Evolutionary conservation across 2,113 vertebrate species (phyloP), one percentile per base, ranked within the genome.

Genomic region (Megaleporinus macrocephalus): DNA sequence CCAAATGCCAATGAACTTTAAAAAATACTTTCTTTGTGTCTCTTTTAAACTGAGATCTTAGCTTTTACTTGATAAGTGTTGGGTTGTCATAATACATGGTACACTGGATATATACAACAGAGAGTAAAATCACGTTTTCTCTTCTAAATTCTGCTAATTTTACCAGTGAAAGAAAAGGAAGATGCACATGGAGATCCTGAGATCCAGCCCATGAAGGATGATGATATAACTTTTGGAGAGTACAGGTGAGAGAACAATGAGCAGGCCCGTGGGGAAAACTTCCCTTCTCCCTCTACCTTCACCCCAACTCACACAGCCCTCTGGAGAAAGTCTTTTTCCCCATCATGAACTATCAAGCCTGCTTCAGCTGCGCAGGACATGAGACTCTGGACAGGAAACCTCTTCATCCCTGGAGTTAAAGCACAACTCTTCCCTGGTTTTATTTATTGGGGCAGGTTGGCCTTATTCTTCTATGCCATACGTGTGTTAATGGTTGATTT

Each of bases 141-240:
- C 20, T 12, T 5, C 18, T 77, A 26, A 61, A 29, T 13, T 14
- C 53, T 73, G 41, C 27, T 83, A 73, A 18, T 69, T 53, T 79
- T 71, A 87, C 83, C 84, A 99, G 98, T 99, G 87, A 99, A 99
- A 94, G 98, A 99, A 90, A 99, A 99, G 79, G 98, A 99, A 89
- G 98, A 98, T 57, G 98, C 97, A 44, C 97, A 98, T 76, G 96
- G 96, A 24, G 98, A 99, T 87, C 97, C 97, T n/a, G 98, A 99
- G 94, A 97, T 99, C 87, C 98, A 99, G 81, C 98, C 98, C 51
- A 98, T 99, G 97, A 99, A 98, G 91, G 97, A 99, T 78, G 97
- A 99, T n/a, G 97, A 99, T 86, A 96, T 97, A 84, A 97, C 97
- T 4, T 99, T 99, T 92, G 97, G 96, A 91, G 97, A 99, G 95